Percentiles rank a stretch among this genome's conserved stretches.
phyloP scores from a whole-genome alignment of 2,113 vertebrate genomes.

The Pituophis catenifer region DNA sequence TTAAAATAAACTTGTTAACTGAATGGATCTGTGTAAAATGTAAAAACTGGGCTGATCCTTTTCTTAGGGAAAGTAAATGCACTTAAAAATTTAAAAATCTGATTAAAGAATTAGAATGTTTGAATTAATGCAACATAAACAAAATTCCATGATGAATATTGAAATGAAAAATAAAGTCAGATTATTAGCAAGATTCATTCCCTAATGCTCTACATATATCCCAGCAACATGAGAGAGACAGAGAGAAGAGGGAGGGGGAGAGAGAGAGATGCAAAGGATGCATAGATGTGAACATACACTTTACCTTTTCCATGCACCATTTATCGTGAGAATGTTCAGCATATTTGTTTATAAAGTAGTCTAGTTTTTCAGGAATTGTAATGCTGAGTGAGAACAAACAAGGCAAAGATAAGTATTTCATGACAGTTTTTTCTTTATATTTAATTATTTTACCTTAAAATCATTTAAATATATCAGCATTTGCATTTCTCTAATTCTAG shows the following conservation, averaged over 20 bases:
- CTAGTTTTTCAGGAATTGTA: conserved; percentile 89
- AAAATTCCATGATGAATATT: not conserved
- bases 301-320: conserved; percentile 97
- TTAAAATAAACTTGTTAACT: not conserved
- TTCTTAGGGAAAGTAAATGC: not conserved
- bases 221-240: not conserved
- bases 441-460: not conserved
- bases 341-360: conserved; percentile 93
- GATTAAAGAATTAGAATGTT: not conserved
- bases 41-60: not conserved
- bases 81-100: not conserved
- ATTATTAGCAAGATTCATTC: fast-evolving
- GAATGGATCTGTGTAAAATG: not conserved
- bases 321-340: conserved; percentile 94
- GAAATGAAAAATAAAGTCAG: not conserved
- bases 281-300: not conserved
- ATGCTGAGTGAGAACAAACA: conserved; percentile 70
- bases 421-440: not conserved
- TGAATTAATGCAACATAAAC: not conserved
- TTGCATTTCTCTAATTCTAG: not conserved
- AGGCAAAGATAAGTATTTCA: conserved; percentile 11
- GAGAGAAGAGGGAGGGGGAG: too few species aligned
- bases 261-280: not conserved
- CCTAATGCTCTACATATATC: not conserved
- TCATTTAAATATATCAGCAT: not conserved